Percentiles rank a stretch among this genome's conserved stretches.
Evolutionary conservation across 2,888 invertebrate species (phyloP).

Genomic region (Protula sp.): DNA sequence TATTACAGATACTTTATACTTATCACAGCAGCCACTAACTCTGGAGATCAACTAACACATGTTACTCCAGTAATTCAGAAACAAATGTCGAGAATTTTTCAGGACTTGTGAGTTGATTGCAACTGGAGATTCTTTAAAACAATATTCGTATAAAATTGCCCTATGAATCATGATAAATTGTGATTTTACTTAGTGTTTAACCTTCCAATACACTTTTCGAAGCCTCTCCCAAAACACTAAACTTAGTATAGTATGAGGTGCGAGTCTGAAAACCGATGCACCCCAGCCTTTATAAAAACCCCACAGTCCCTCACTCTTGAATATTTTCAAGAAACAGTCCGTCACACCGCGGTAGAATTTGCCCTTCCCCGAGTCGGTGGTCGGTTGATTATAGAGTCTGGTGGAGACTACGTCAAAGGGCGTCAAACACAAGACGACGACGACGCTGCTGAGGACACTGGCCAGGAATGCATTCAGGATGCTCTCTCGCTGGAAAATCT

Average conservation of each 20-base stretch:
- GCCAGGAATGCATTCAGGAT: slow-evolving; percentile 68
- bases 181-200: too few species aligned
- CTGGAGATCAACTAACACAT: too few species aligned
- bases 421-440: slow-evolving; percentile 74
- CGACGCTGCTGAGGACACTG: slow-evolving; percentile 71
- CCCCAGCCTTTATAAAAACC: slow-evolving; percentile 85
- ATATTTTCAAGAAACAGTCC: slow-evolving; percentile 74
- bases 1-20: too few species aligned
- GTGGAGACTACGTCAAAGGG: slow-evolving; percentile 86
- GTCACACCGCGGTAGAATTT: slow-evolving; percentile 67
- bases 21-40: too few species aligned
- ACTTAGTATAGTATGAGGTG: slow-evolving; percentile 83
- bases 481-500: slow-evolving; percentile 60
- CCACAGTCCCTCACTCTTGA: slow-evolving; percentile 66
- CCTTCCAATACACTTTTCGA: slow-evolving; percentile 1
- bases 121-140: too few species aligned
- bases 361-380: slow-evolving; percentile 54
- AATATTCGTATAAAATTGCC: too few species aligned
- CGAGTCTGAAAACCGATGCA: slow-evolving; percentile 80
- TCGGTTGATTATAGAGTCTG: slow-evolving; percentile 81
- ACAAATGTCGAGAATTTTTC: too few species aligned
- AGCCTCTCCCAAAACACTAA: slow-evolving; percentile 76
- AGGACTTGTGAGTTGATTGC: too few species aligned
- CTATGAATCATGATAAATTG: too few species aligned
- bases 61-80: too few species aligned